A percentile compares a stretch with the other conserved stretches of the same genome.
Evolutionary conservation across 2,888 invertebrate species (phyloP).

Genomic region (Coenonympha arcania): DNA sequence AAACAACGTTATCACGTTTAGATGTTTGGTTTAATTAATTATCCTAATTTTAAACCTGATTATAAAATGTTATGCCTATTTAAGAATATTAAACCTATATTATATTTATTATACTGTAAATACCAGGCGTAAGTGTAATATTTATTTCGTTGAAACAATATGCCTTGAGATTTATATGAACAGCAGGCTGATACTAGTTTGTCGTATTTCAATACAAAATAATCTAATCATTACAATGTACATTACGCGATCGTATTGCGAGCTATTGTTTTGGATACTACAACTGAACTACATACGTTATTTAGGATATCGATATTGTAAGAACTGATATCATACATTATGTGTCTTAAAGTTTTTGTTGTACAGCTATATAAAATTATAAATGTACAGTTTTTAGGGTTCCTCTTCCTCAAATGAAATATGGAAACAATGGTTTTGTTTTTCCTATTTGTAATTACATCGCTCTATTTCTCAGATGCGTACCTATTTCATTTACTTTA

Average conservation of each 20-base stretch:
- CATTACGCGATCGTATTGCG: constrained; percentile 28
- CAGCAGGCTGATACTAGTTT: constrained; percentile 28
- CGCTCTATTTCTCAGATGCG: too few species aligned
- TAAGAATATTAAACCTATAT: too few species aligned
- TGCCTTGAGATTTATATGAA: constrained; percentile 14
- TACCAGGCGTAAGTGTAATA: background rate
- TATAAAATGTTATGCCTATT: too few species aligned
- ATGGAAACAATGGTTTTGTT: too few species aligned
- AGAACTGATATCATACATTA: background rate
- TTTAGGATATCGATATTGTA: too few species aligned
- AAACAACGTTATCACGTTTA: background rate
- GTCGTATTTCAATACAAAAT: constrained; percentile 28
- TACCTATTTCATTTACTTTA: too few species aligned
- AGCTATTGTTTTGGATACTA: constrained; percentile 33
- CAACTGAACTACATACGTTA: constrained; percentile 13
- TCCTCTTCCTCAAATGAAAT: too few species aligned
- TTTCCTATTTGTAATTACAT: too few species aligned
- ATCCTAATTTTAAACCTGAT: background rate
- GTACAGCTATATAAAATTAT: too few species aligned
- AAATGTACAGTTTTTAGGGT: too few species aligned
- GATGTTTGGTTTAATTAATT: background rate
- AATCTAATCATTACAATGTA: constrained; percentile 27
- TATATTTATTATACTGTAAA: too few species aligned
- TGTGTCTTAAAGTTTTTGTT: too few species aligned
- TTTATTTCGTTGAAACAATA: background rate